Percentiles rank a stretch among this genome's conserved stretches.
phyloP scores from a whole-genome alignment of 64 coral and sea anemone genomes.

The Dendrophyllia cribrosa region DNA sequence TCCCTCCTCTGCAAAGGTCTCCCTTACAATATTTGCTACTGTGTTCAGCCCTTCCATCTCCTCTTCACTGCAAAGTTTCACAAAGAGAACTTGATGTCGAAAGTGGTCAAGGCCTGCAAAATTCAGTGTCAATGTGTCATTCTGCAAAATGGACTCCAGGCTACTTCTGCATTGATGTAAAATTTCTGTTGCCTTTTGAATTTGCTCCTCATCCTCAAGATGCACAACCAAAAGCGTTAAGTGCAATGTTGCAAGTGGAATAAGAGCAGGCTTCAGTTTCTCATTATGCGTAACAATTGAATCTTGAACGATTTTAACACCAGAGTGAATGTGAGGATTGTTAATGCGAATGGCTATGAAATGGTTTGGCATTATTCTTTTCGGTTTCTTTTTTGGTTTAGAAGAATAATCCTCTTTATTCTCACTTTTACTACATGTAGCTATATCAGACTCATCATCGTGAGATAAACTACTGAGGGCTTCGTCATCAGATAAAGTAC shows the following conservation, averaged over 20 bases:
- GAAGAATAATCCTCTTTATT: not conserved
- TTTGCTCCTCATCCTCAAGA: slow-evolving; percentile 57
- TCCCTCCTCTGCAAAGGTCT: slow-evolving; percentile 71
- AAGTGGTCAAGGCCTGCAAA: slow-evolving; percentile 89
- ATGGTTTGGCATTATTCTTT: slow-evolving; percentile 80
- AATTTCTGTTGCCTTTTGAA: slow-evolving; percentile 69
- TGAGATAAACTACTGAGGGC: not conserved
- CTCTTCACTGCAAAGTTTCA: slow-evolving; percentile 67
- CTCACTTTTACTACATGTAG: not conserved
- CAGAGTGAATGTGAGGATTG: slow-evolving; percentile 80
- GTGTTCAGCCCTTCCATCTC: slow-evolving; percentile 52
- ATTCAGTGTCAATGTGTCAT: slow-evolving; percentile 43
- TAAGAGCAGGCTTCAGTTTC: slow-evolving; percentile 77
- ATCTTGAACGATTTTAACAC: slow-evolving; percentile 81
- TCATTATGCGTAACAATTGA: slow-evolving; percentile 57
- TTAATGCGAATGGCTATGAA: slow-evolving; percentile 91
- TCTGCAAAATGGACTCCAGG: slow-evolving; percentile 34
- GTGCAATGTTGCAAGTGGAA: slow-evolving; percentile 82
- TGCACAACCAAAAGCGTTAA: slow-evolving; percentile 95
- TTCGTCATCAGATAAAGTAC: slow-evolving; percentile 10
- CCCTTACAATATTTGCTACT: slow-evolving; percentile 62
- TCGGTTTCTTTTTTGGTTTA: slow-evolving; percentile 47
- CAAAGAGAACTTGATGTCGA: slow-evolving; percentile 89
- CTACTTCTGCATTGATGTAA: slow-evolving; percentile 56
- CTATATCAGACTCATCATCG: slow-evolving; percentile 32